Evolutionary conservation across 2,113 vertebrate species (phyloP), one percentile per base, ranked within the genome.

Genomic region (Cryptotis parvus): DNA sequence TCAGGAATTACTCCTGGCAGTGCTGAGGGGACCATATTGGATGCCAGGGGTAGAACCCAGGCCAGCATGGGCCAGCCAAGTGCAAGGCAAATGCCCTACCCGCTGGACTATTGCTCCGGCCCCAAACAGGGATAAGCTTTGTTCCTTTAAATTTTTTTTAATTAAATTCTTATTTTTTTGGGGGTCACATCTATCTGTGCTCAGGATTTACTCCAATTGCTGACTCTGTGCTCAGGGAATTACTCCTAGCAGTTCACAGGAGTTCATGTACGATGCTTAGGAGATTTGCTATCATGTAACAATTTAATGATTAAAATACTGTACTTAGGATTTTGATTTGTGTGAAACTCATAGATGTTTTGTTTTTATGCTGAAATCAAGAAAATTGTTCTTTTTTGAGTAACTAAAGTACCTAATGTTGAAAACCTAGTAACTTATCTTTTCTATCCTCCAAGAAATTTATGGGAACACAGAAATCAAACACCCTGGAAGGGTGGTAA

Each of bases 301-400:
- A 10, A 75, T 75, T 31, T 2, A 3, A 39, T 61, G 61, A 55
- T 85, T 79, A 70, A 2, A 88, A 66, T 31, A 20, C n/a, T 82
- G 18, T 90, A 61, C 45, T 93, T 91, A 90, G 29, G 27, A 88
- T 88, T 93, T 90, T 11, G 0, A 76, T 92, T 89, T 74, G 65
- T 70, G 2, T 52, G 76, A 26, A 45, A 83, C 22, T 79, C 33
- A 91, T 26, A 35, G 86, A 73, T 84, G 31, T 14, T 68, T 29
- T 14, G 70, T 89, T 84, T 80, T 79, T 55, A 80, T 43, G 37
- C 8, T 33, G 5, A 43, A 16, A 58, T 22, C 16, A 6, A 80
- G 76, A 22, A 74, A 69, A 61, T 15, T 10, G 35, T 8, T 70
- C 49, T 10, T 20, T 85, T 22, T 75, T 80, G 75, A 87, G 43